A percentile compares a stretch with the other conserved stretches of the same genome.
These are phyloP conservation scores for Platycheirus albimanus DNA, from an alignment of 2,888 invertebrate species.

Conservation along the genomic window DNA sequence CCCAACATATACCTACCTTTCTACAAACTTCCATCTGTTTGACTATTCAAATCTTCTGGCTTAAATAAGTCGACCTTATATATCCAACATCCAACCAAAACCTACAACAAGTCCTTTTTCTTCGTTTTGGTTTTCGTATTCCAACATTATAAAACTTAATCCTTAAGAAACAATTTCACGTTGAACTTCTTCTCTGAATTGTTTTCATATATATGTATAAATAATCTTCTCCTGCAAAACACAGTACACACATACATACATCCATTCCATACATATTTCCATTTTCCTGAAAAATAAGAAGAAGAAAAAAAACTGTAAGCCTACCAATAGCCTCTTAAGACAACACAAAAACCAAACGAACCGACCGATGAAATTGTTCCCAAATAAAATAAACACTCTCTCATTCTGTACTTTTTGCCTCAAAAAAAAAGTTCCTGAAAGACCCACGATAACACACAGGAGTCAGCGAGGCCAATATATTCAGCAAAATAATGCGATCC, in stretches of 20 bases:
- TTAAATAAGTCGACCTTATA: constrained; percentile 22
- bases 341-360: constrained; percentile 18
- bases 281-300: neutral
- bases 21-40: constrained; percentile 17
- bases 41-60: constrained; percentile 32
- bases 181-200: constrained; percentile 19
- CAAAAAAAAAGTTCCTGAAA: constrained; percentile 36
- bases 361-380: constrained; percentile 10
- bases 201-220: constrained; percentile 8
- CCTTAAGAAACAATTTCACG: constrained; percentile 40
- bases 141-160: constrained; percentile 36
- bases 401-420: neutral
- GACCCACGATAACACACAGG: neutral
- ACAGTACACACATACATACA: too few species aligned
- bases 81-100: constrained; percentile 14
- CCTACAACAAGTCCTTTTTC: constrained; percentile 11
- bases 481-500: constrained; percentile 53
- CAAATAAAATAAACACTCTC: neutral
- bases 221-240: constrained; percentile 2
- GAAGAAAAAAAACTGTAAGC: neutral
- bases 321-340: constrained; percentile 13
- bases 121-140: neutral
- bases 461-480: constrained; percentile 27
- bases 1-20: too few species aligned
- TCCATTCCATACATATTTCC: neutral